Evolutionary conservation across 1,140 invertebrate genomes (phyloP).

Genomic region (Cardiocondyla obscurior): DNA sequence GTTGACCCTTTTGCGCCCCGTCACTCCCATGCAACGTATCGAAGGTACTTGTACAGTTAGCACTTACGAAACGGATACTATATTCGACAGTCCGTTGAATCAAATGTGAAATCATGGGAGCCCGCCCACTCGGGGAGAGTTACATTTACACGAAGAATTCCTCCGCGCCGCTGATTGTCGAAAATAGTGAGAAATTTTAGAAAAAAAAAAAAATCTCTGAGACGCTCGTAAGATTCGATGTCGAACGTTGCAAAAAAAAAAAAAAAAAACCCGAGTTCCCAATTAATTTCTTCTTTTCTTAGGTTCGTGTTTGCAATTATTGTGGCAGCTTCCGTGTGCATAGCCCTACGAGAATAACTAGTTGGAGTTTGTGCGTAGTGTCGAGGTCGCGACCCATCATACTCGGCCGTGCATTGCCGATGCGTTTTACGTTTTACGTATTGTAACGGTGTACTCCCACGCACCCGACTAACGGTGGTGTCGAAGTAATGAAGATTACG

Average conservation of each 20-base stretch:
- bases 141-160: background rate
- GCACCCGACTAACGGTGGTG: slow-evolving; percentile 54
- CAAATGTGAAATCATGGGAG: background rate
- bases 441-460: slow-evolving; percentile 65
- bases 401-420: slow-evolving; percentile 13
- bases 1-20: slow-evolving; percentile 51
- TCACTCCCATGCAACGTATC: slow-evolving; percentile 58
- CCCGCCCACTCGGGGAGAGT: background rate
- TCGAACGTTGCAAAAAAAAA: background rate
- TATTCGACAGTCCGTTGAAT: background rate
- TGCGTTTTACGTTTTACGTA: slow-evolving; percentile 60
- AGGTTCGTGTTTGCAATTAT: background rate
- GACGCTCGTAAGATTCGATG: background rate
- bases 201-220: background rate
- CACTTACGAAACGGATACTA: slow-evolving; percentile 27
- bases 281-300: background rate
- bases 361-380: background rate
- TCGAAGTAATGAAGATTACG: slow-evolving; percentile 61
- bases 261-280: too few relatives aligned
- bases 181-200: background rate
- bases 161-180: background rate
- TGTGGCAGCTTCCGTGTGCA: background rate
- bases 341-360: background rate
- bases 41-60: slow-evolving; percentile 13
- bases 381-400: slow-evolving; percentile 40